Evolutionary conservation across 2,797 vertebrate species (phyloP), one percentile per base, ranked within the genome.

Genomic region (Diglossa cyanea): DNA sequence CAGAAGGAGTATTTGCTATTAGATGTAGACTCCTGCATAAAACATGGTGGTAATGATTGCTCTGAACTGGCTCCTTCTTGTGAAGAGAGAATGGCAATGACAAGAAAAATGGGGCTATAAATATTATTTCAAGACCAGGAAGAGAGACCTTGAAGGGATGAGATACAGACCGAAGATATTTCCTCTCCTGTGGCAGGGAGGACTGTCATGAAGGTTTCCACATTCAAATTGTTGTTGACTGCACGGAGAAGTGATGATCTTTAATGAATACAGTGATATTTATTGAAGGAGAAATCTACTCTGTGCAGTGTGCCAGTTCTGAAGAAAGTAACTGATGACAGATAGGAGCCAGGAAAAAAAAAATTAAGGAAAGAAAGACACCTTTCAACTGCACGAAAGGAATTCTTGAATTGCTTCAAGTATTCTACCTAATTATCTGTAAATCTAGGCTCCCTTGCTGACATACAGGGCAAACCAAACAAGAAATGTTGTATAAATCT

Each of bases 391-490:
- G 24, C 86, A 53, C 45, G 57, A 94, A 92, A 82, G 31, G 39
- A 92, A 76, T 79, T 81, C 37, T 60, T 91, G 39, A 96, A 78
- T 53, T 81, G 21, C 50, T 90, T 93, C 51, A 84, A 62, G 40
- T 92, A 81, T 92, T 93, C 94, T 92, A 82, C 90, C 25, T 84
- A 96, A 96, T 94, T 93, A 95, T 80, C 86, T 84, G 37, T 88
- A 94, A 85, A 94, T 63, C 54, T 79, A 92, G 35, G 20, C 48
- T 31, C 40, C 26, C 31, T 90, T 89, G 76, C n/a, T 89, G 88
- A 63, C 33, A 57, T 37, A 28, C 25, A 48, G 40, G n/a, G 33
- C 40, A 93, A 92, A 95, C 39, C 55, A 88, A 75, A 55, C 16
- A 53, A 51, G 58, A 91, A 86, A 81, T 92, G 24, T 53, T 88